Base-by-base conservation (phyloP, 2,888 invertebrate genomes). In the Cheilosia vulpina region DNA sequence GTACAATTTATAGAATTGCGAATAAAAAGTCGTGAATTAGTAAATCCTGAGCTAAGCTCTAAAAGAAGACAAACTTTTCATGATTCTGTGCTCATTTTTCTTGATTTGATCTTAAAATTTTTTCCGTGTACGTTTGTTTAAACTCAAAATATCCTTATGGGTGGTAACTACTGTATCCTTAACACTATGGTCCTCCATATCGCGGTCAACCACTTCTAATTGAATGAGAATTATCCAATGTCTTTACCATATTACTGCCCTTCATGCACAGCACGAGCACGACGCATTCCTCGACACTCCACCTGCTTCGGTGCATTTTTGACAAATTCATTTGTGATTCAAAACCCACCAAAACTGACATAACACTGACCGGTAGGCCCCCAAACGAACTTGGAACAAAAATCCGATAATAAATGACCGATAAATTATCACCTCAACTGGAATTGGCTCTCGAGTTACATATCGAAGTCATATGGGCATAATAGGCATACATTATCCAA, bases 351-450 rank as follows among this genome's bases (percentile, higher is more conserved):
- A 55, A 55, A 53, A 13, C 52, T 57, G 45, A 75, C 45, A 21
- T 55, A 55, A 69, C 69, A 69, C 62, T 58, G 41, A 73, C 34
- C 34, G 45, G 55, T 52, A 69, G 21, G 58, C 31, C 24, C 7
- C 34, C 60, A 43, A 52, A 27, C 43, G 9, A 47, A 57, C 19
- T 19, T 4, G 27, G 13, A 53, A 58, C 13, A 66, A 50, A 68
- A 80, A 71, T 84, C 43, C 47, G 19, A 66, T 71, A 53, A 80
- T 76, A 71, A 78, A 84, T 76, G 84, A 24, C 43, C 53, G 43
- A 84, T 84, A 84, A 84, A 84, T 84, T 84, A 84, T 80, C 84
- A 84, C 84, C 84, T 84, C 76, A 84, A 84, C 71, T 76, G 65
- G 75, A 84, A 71, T 76, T 71, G 52, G 43, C 50, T 57, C 79